Conservation (phyloP, 1,140 invertebrate genomes). For the Wiebesia pumilae region DNA sequence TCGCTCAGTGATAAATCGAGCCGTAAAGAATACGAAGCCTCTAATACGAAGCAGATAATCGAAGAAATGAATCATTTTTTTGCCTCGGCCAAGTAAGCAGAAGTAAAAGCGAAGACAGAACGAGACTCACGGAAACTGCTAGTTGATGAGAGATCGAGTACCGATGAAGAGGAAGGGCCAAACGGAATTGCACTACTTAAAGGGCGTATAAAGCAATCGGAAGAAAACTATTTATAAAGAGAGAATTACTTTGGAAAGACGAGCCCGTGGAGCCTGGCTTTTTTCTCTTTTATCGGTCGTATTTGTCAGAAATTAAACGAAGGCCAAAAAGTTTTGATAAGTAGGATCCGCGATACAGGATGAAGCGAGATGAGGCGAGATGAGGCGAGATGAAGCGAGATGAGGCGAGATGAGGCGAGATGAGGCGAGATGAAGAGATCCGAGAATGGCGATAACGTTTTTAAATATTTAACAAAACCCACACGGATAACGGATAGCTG, state of each 20-base stretch:
- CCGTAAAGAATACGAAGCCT: background rate
- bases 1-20: background rate
- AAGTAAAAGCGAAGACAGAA: background rate
- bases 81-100: background rate
- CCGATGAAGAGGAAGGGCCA: background rate
- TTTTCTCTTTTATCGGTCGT: background rate
- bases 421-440: no score
- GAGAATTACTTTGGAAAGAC: background rate
- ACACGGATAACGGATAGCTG: no score
- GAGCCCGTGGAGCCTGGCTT: background rate
- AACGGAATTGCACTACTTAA: background rate
- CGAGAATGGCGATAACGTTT: background rate
- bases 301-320: background rate
- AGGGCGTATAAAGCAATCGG: background rate
- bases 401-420: background rate
- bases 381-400: background rate
- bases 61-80: background rate
- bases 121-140: background rate
- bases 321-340: background rate
- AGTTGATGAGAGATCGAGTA: background rate
- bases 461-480: background rate
- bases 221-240: background rate
- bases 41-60: background rate
- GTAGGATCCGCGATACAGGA: background rate
- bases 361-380: background rate